These are phyloP conservation scores for Timema cristinae DNA, from an alignment of 2,888 invertebrate genomes.

Conservation along the genomic window DNA sequence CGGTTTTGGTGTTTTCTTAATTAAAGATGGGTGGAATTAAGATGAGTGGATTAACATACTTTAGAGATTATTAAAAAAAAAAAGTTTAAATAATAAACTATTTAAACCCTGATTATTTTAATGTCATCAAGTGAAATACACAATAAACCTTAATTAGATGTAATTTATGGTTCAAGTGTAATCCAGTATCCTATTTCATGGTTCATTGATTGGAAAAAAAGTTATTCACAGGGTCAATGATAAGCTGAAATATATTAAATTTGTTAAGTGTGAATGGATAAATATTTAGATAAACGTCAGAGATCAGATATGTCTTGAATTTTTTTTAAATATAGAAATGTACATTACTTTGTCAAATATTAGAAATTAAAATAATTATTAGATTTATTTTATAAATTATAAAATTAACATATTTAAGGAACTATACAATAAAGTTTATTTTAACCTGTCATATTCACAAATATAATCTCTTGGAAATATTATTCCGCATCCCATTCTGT, in stretches of 20 bases:
- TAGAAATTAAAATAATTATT: background rate
- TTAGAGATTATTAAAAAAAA: background rate
- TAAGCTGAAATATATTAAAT: too few species aligned
- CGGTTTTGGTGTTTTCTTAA: background rate
- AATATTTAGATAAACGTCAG: background rate
- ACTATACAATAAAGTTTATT: background rate
- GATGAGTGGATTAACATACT: background rate
- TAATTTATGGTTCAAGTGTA: too few species aligned
- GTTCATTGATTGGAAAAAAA: too few species aligned
- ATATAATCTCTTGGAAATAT: slow-evolving; percentile 46
- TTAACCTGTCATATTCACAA: slow-evolving; percentile 33
- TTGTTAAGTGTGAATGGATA: too few species aligned
- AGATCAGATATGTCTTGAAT: background rate
- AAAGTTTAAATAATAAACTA: background rate
- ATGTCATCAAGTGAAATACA: too few species aligned
- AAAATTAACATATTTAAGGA: background rate
- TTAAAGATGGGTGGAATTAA: background rate
- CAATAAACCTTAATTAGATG: too few species aligned
- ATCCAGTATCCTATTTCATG: too few species aligned
- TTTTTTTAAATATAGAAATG: background rate
- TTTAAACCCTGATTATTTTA: too few species aligned
- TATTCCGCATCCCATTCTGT: slow-evolving; percentile 54
- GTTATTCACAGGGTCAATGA: too few species aligned
- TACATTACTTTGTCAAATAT: too few species aligned
- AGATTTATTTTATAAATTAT: background rate